Percentiles rank a stretch among this genome's conserved stretches.
Evolutionary conservation across 92 coral and sea anemone genomes (phyloP).

Genomic region (Micromussa lordhowensis): DNA sequence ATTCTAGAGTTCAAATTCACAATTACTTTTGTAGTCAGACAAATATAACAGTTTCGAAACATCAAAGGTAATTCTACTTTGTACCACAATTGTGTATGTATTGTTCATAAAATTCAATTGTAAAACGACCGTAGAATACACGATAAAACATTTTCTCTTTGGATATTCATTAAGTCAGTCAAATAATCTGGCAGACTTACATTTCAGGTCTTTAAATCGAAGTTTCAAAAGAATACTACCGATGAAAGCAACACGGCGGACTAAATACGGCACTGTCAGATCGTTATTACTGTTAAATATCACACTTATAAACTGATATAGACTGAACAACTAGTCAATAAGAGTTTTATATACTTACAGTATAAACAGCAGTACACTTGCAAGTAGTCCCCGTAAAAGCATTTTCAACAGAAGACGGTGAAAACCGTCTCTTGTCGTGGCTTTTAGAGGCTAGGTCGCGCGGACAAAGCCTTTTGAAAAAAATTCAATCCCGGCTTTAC

Average conservation of each 20-base stretch:
- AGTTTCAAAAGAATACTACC: background rate
- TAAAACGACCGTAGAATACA: background rate
- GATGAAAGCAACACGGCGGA: background rate
- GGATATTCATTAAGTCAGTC: background rate
- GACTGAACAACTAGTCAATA: conserved; percentile 6
- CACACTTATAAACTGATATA: background rate
- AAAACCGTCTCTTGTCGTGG: conserved; percentile 35
- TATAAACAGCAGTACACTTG: conserved; percentile 47
- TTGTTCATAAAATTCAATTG: background rate
- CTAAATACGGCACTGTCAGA: background rate
- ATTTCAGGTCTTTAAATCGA: background rate
- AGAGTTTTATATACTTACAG: conserved; percentile 29
- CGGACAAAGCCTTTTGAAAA: conserved; percentile 21
- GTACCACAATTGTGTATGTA: background rate
- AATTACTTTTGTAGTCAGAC: background rate
- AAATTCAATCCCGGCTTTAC: background rate
- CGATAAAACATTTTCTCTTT: background rate
- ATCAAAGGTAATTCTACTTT: background rate
- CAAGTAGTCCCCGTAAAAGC: background rate
- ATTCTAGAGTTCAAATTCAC: background rate
- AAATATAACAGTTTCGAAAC: background rate
- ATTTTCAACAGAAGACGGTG: conserved; percentile 37
- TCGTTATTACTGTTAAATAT: background rate
- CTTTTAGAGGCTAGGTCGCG: conserved; percentile 28
- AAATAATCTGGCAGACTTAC: background rate